Conservation (phyloP, 1,140 invertebrate genomes). For the Sitophilus oryzae region DNA sequence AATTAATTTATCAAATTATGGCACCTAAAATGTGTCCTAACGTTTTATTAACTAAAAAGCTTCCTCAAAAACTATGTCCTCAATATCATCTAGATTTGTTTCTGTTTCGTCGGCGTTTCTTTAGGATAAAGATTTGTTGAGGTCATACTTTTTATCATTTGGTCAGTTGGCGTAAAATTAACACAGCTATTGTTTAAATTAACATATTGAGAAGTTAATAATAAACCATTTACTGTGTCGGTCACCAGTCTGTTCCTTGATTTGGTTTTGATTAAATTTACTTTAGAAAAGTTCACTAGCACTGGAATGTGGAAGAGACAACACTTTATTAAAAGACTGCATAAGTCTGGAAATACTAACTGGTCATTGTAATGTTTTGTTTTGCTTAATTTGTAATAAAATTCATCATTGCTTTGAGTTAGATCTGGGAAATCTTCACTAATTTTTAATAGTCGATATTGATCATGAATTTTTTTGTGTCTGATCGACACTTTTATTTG, state of each 20-base stretch:
- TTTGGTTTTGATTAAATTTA: slow-evolving; percentile 6
- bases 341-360: background rate
- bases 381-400: slow-evolving; percentile 2
- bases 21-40: too few relatives aligned
- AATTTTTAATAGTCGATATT: slow-evolving; percentile 4
- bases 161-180: background rate
- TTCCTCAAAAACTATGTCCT: too few relatives aligned
- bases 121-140: too few relatives aligned
- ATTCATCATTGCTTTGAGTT: slow-evolving; percentile 6
- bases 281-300: slow-evolving; percentile 8
- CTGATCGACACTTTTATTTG: background rate
- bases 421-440: background rate
- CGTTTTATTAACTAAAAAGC: too few relatives aligned
- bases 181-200: background rate
- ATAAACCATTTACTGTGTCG: slow-evolving; percentile 3
- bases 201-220: slow-evolving; percentile 29
- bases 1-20: too few relatives aligned
- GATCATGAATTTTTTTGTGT: slow-evolving; percentile 8
- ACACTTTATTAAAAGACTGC: slow-evolving; percentile 5
- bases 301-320: slow-evolving; percentile 7
- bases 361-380: background rate
- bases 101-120: too few relatives aligned
- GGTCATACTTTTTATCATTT: too few relatives aligned
- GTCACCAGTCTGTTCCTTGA: background rate
- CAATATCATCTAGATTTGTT: too few relatives aligned